phyloP scores from a whole-genome alignment of 2,888 invertebrate genomes.

The Heteromyza rotundicornis region DNA sequence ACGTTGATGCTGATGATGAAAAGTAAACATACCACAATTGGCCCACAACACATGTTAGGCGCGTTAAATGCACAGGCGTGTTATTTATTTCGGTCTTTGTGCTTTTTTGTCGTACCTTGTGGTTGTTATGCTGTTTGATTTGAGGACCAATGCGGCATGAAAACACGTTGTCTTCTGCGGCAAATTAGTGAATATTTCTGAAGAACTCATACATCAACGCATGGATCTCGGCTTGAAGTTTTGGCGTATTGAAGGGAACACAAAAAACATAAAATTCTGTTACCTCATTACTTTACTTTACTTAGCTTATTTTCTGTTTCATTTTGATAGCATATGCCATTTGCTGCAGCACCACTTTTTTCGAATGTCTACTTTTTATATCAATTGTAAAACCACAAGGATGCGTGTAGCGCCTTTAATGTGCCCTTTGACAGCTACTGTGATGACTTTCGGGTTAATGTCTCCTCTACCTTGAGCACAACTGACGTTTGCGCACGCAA shows the following conservation, averaged over 20 bases:
- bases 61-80: slow-evolving; percentile 54
- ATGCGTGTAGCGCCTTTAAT: background rate
- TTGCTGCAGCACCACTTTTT: background rate
- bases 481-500: slow-evolving; percentile 51
- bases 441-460: background rate
- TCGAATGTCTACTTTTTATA: too few relatives aligned
- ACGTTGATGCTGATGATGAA: slow-evolving; percentile 36
- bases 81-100: slow-evolving; percentile 51
- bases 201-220: background rate
- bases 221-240: background rate
- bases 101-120: slow-evolving; percentile 18
- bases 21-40: slow-evolving; percentile 53
- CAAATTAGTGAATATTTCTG: too few relatives aligned
- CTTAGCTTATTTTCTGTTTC: too few relatives aligned
- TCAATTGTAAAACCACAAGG: slow-evolving; percentile 23
- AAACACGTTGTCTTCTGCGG: too few relatives aligned
- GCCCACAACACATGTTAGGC: slow-evolving; percentile 54
- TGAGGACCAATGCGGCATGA: too few relatives aligned
- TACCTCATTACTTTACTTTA: background rate
- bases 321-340: background rate
- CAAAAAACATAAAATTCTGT: background rate
- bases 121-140: too few relatives aligned
- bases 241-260: background rate
- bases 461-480: slow-evolving; percentile 49
- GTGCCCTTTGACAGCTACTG: slow-evolving; percentile 16